phyloP scores from a whole-genome alignment of 2,113 vertebrate genomes.

The Hippolais icterina region DNA sequence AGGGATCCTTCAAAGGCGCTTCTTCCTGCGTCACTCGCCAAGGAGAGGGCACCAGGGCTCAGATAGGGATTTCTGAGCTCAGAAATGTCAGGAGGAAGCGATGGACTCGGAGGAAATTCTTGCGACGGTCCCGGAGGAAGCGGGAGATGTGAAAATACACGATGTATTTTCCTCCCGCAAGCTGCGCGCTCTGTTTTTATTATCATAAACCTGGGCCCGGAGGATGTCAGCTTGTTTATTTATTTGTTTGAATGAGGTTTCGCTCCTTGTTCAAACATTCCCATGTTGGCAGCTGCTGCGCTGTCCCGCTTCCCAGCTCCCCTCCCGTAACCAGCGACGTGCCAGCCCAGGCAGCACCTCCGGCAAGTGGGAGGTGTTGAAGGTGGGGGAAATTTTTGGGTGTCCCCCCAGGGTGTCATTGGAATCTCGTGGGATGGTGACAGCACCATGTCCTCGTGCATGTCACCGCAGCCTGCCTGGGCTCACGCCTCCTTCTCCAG shows the following conservation, averaged over 20 bases:
- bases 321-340: neutral
- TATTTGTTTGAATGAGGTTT: conserved; percentile 68
- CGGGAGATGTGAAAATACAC: conserved; percentile 67
- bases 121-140: conserved; percentile 71
- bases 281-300: conserved; percentile 41
- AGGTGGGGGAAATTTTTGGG: neutral
- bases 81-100: conserved; percentile 68
- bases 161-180: conserved; percentile 70
- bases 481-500: neutral
- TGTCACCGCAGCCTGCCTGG: rapidly evolving
- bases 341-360: neutral
- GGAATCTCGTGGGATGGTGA: neutral
- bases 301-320: neutral
- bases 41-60: conserved; percentile 4
- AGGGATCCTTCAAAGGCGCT: neutral
- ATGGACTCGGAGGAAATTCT: conserved; percentile 72
- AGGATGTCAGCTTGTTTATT: conserved; percentile 72
- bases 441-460: rapidly evolving
- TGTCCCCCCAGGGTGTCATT: neutral
- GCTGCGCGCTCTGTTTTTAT: conserved; percentile 70
- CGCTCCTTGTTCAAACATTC: conserved; percentile 31
- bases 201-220: conserved; percentile 62
- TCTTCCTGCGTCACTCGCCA: neutral
- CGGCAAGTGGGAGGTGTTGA: neutral
- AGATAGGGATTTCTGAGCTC: conserved; percentile 14